These are phyloP conservation scores for Lasioglossum marginatum DNA, from an alignment of 2,888 invertebrate species.

Conservation along the genomic window DNA sequence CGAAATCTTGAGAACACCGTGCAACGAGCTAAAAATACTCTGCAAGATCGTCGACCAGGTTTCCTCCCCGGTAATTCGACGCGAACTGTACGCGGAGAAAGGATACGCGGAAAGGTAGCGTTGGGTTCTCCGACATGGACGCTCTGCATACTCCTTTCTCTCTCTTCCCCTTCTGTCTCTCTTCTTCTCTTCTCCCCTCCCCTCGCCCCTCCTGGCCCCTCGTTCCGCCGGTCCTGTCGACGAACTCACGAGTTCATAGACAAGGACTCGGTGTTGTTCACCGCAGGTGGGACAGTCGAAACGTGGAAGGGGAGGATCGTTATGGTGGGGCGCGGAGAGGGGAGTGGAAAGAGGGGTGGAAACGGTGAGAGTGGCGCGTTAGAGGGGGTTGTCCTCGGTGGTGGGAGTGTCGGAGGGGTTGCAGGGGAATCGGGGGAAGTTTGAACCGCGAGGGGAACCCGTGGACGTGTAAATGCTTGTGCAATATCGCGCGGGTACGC, in stretches of 20 bases:
- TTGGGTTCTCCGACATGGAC: constrained; percentile 43
- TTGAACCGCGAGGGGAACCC: constrained; percentile 27
- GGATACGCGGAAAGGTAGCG: constrained; percentile 74
- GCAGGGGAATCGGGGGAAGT: constrained; percentile 33
- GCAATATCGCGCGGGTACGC: constrained; percentile 51
- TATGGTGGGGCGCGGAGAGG: constrained; percentile 6
- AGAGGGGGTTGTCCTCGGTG: constrained; percentile 46
- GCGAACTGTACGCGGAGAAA: constrained; percentile 72
- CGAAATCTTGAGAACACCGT: not conserved
- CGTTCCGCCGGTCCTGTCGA: constrained; percentile 36
- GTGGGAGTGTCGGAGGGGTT: constrained; percentile 46
- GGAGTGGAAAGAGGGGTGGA: constrained; percentile 32
- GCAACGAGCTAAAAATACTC: constrained; percentile 26
- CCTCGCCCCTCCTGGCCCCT: constrained; percentile 3
- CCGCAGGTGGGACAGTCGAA: constrained; percentile 65
- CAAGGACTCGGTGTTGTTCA: constrained; percentile 68
- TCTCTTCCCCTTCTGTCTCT: not conserved
- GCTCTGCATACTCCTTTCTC: constrained; percentile 41
- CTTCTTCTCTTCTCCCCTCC: constrained; percentile 25
- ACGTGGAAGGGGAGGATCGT: constrained; percentile 6
- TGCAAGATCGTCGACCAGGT: constrained; percentile 58
- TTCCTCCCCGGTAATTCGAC: constrained; percentile 68
- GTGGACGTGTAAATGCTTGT: constrained; percentile 71
- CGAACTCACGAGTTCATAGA: constrained; percentile 69
- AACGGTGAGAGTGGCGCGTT: constrained; percentile 16